Percentiles rank a stretch among this genome's conserved stretches.
Conservation (phyloP, 1,140 invertebrate species). For the Macrobrachium nipponense region DNA sequence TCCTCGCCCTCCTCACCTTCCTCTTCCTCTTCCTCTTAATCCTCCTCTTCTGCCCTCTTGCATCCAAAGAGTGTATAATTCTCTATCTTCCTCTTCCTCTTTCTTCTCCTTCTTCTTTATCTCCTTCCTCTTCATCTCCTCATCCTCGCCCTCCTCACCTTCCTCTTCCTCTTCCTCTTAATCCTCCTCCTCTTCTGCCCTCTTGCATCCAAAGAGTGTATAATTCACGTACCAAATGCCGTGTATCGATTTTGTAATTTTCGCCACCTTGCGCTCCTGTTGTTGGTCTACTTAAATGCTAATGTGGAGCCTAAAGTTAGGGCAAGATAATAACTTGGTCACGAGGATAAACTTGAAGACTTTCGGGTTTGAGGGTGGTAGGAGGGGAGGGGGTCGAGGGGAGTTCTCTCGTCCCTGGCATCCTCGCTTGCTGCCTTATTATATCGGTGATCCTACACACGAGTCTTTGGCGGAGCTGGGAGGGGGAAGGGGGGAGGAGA, state of each 20-base stretch:
- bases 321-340: conserved; percentile 21
- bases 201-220: not conserved
- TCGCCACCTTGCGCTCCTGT: conserved; percentile 23
- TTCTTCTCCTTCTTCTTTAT: too few relatives aligned
- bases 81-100: not conserved
- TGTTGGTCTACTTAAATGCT: conserved; percentile 30
- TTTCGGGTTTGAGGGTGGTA: not conserved
- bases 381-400: not conserved
- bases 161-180: too few relatives aligned
- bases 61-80: too few relatives aligned
- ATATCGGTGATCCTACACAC: not conserved
- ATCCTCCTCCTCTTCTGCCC: not conserved
- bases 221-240: conserved; percentile 16
- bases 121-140: not conserved
- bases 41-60: too few relatives aligned
- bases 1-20: too few relatives aligned
- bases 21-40: not conserved
- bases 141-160: too few relatives aligned
- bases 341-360: conserved; percentile 19
- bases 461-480: too few relatives aligned
- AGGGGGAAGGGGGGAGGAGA: not conserved
- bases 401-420: too few relatives aligned
- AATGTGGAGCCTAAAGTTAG: conserved; percentile 22
- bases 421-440: too few relatives aligned
- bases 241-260: conserved; percentile 27